Conservation (phyloP, 2,888 invertebrate species). For the Platycnemis pennipes region DNA sequence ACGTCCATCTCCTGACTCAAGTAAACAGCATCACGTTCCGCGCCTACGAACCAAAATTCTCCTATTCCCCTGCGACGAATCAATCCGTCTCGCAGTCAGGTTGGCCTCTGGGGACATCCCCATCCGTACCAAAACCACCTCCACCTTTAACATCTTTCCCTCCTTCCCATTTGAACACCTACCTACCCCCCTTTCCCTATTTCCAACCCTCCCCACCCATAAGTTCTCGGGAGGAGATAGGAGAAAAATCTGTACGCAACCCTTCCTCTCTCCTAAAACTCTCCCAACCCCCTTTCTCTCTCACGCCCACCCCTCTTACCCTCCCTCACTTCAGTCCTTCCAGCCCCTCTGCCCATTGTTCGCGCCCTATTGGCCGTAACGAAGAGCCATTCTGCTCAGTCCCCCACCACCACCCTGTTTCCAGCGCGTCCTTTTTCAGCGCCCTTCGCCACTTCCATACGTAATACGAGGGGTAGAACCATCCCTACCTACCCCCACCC, state of each 20-base stretch:
- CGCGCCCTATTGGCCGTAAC: constrained; percentile 65
- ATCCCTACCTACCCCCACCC: not conserved
- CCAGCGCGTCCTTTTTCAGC: constrained; percentile 40
- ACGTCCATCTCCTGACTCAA: too few species aligned
- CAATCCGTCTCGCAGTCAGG: not conserved
- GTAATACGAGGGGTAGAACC: constrained; percentile 30
- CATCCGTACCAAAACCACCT: not conserved
- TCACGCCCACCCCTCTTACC: not conserved
- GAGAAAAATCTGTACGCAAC: not conserved
- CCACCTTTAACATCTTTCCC: not conserved
- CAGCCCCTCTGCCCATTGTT: constrained; percentile 39
- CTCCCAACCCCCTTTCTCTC: not conserved
- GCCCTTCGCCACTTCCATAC: constrained; percentile 50
- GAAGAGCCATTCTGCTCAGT: constrained; percentile 58
- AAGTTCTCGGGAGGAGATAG: not conserved
- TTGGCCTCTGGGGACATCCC: not conserved
- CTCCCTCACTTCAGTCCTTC: not conserved
- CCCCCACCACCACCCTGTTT: not conserved
- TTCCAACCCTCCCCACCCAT: not conserved
- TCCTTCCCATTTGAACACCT: not conserved
- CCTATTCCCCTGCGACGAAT: not conserved
- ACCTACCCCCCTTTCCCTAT: not conserved
- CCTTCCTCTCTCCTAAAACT: not conserved
- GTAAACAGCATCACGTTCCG: not conserved
- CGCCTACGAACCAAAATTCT: not conserved